Evolutionary conservation across 2,888 invertebrate genomes (phyloP).

Genomic region (Hoplodrina ambigua): DNA sequence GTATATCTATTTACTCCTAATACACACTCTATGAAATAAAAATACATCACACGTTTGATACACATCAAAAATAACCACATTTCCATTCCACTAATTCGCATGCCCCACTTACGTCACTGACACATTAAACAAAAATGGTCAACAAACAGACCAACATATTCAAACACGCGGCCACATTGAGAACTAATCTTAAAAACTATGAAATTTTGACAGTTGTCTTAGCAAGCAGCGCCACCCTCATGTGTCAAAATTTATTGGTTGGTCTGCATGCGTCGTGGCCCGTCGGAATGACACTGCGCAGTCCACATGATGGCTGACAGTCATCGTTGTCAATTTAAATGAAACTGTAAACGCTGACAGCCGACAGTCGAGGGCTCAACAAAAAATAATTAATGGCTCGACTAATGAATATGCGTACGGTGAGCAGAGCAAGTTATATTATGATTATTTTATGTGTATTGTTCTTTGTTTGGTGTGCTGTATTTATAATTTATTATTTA

Average conservation of each 20-base stretch:
- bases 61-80: slow-evolving; percentile 20
- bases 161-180: not conserved
- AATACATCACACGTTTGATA: not conserved
- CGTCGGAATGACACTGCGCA: slow-evolving; percentile 61
- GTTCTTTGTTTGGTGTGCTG: not conserved
- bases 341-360: slow-evolving; percentile 79
- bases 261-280: not conserved
- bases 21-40: not conserved
- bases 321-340: slow-evolving; percentile 80
- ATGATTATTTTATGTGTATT: not conserved
- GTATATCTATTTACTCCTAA: not conserved
- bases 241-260: slow-evolving; percentile 22
- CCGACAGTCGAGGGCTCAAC: slow-evolving; percentile 79
- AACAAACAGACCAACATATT: slow-evolving; percentile 12
- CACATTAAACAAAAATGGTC: slow-evolving; percentile 47
- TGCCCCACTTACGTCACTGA: slow-evolving; percentile 32
- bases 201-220: slow-evolving; percentile 20
- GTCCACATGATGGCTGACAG: slow-evolving; percentile 65
- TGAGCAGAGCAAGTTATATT: slow-evolving; percentile 42
- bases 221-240: slow-evolving; percentile 9
- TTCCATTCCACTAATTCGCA: slow-evolving; percentile 40
- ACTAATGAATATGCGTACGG: slow-evolving; percentile 81
- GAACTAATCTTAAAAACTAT: slow-evolving; percentile 12
- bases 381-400: slow-evolving; percentile 87
- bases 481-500: too few species aligned